Evolutionary conservation across 2,888 invertebrate species (phyloP).

Genomic region (Cataglyphis rosenhaueri): DNA sequence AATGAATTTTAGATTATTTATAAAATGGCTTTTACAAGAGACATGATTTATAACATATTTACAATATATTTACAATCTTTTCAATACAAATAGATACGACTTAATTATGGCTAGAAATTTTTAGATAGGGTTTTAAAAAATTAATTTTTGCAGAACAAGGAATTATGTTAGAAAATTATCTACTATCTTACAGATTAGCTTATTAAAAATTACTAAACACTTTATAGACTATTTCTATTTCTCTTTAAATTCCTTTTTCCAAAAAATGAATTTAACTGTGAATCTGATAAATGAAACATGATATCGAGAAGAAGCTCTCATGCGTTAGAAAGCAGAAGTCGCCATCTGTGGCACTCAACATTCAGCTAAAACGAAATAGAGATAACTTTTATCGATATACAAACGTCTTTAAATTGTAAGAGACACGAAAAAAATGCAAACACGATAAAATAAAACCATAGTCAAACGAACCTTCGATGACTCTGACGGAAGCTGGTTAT

Average conservation of each 20-base stretch:
- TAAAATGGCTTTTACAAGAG: background rate
- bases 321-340: conserved; percentile 69
- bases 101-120: background rate
- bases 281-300: conserved; percentile 64
- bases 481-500: conserved; percentile 96
- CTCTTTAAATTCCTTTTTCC: conserved; percentile 15
- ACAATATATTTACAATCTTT: conserved; percentile 39
- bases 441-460: conserved; percentile 43
- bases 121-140: conserved; percentile 2
- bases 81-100: background rate
- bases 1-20: conserved; percentile 1
- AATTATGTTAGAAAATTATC: conserved; percentile 23
- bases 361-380: conserved; percentile 73
- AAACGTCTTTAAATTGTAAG: conserved; percentile 13
- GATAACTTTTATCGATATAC: conserved; percentile 57
- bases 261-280: conserved; percentile 57
- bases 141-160: conserved; percentile 11
- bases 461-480: conserved; percentile 90
- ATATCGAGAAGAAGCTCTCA: conserved; percentile 71
- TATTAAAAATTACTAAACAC: background rate
- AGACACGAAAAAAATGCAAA: conserved; percentile 23
- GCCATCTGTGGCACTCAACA: conserved; percentile 68
- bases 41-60: conserved; percentile 27
- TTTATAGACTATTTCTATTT: background rate
- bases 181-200: conserved; percentile 17